Evolutionary conservation across 2,888 invertebrate genomes (phyloP), one percentile per base, ranked within the genome.

Genomic region (Athalia rosae): DNA sequence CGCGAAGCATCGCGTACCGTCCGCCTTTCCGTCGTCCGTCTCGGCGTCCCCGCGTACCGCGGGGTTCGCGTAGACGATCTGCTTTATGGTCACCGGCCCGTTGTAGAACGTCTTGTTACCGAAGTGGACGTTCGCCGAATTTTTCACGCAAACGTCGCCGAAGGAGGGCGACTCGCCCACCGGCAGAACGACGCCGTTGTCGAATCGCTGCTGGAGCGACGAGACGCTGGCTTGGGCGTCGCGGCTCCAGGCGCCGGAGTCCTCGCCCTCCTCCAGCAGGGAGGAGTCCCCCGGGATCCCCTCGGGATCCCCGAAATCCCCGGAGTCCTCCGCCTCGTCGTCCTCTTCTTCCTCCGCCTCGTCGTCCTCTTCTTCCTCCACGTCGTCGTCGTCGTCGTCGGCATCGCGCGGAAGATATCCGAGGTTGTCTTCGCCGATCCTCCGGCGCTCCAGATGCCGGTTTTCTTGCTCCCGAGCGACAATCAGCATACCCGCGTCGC

Each of bases 31-130:
- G n/a, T n/a, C n/a, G n/a, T n/a, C n/a, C n/a, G n/a, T n/a, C n/a
- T n/a, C n/a, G n/a, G n/a, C 78, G 41, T 81, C 79, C 11, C 82
- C 84, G 8, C 78, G 56, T 7, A 80, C 69, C 63, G 61, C 47
- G 0, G 85, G 81, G 58, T 83, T 85, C 7, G 87, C 87, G 15
- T 94, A 93, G 77, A 95, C 91, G 81, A 95, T 92, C 87, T 95
- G 95, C 86, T 95, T 95, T 82, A 95, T 95, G 50, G 94, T 94
- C 13, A 95, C 95, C 64, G 95, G 95, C 5, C 95, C 95, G 85
- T 95, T 94, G 85, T 95, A 95, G 84, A 94, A 93, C 4, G 94
- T 94, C 84, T 94, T 95, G 83, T 95, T 94, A 0, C 95, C 96
- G 82, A 96, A 93, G 81, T 95, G 94, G 3, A 95, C 93, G 87